Base-by-base conservation (phyloP, 2,113 vertebrate genomes). In the Sarotherodon lohbergeri region DNA sequence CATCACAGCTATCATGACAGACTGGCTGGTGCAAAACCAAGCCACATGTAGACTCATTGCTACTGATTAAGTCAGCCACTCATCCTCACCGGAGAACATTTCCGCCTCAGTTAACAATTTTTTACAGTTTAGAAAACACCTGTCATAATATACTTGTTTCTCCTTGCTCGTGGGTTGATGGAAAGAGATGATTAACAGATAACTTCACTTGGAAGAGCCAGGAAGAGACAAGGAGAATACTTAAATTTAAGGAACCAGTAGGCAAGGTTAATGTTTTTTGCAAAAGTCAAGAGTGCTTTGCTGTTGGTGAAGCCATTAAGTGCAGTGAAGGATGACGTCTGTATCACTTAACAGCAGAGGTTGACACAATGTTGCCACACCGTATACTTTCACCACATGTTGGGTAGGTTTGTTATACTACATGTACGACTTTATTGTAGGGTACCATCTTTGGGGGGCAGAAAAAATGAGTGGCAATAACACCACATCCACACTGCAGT, bases 111-210 rank as follows among this genome's bases (percentile, higher is more conserved):
- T 92, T 91, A 76, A 82, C 89, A 84, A 89, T 94, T 90, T 78
- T 93, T 88, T 88, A 89, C 93, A 90, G 86, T 91, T 92, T 90
- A 91, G 80, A 86, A 93, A 94, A 93, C 89, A 93, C 91, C 86
- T 88, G 91, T 91, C 81, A 89, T 55, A 85, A 90, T 83, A 84
- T n/a, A 78, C 80, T 81, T 3, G 3, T 55, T 80, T 86, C 32
- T 55, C 66, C 14, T 61, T 59, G 86, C 82, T 87, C 5, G 5
- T 55, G 82, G 84, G 52, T 88, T 89, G 85, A 87, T 14, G 7
- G 76, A 90, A 84, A 81, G 9, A 85, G 61, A 84, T 68, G 86
- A 92, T 93, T 80, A 91, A 84, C 32, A 61, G 82, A 89, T 84
- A 78, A 71, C 39, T 80, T 79, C 39, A 80, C 16, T 50, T 81